Base-by-base conservation (phyloP, 1,140 invertebrate species). In the Proctacanthus coquilletti region DNA sequence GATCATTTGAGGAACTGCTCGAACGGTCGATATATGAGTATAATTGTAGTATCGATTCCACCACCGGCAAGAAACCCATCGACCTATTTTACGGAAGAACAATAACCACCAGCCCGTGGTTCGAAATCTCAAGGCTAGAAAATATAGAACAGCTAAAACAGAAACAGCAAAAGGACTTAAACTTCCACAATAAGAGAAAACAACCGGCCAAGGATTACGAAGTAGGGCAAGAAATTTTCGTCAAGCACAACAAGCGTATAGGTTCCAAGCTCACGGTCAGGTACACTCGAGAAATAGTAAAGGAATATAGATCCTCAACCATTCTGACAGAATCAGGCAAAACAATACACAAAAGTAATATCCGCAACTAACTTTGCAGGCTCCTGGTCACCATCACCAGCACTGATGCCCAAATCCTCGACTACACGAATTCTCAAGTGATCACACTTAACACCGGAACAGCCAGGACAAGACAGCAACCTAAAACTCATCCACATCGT, bases 11-110 rank as follows among this genome's bases (percentile, higher is more conserved):
- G 10, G 37, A 39, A 21, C 13, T 43, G 13, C 31, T 33, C 13
- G 35, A 41, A 20, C 39, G 18, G 37, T 21, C 36, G 5, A 37
- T 39, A 2, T 15, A 42, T 9, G 38, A 42, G 30, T 45, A 45
- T n/a, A 45, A 45, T 23, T 14, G 21, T 34, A 23, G 36, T 5
- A 30, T 42, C 13, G 36, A 40, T 29, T 44, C 42, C 4, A 33
- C 36, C 3, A 38, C 32, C 3, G 19, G 25, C 13, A 42, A 39
- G 33, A 39, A 21, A 36, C 36, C 37, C 17, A 21, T 38, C 18
- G 35, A 38, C 11, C 17, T 27, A 25, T 38, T 38, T 21, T 38
- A 37, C 27, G 29, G 36, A 8, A 21, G 32, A 19, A 38, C 14
- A 25, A 21, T 34, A 9, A 27, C 13, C 8, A 21, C 11, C 11